These are phyloP conservation scores for Thalassarche chlororhynchos DNA, from an alignment of 2,113 vertebrate genomes.

Conservation along the genomic window DNA sequence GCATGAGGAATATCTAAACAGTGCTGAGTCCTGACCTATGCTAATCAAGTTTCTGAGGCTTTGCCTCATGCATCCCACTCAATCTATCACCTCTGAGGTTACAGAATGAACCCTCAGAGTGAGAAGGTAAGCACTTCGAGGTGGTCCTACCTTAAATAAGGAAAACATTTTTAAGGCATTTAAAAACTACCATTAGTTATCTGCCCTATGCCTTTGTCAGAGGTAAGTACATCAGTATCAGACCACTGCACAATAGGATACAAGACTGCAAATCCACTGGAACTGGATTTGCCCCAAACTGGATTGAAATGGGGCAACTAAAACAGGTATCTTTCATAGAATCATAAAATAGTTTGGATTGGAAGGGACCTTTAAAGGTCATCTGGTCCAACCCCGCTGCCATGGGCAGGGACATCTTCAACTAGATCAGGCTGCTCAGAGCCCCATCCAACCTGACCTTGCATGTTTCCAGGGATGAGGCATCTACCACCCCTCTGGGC, in stretches of 20 bases:
- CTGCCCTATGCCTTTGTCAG: not conserved
- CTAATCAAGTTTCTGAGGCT: not conserved
- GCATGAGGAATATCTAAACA: not conserved
- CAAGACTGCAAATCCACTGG: not conserved
- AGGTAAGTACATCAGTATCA: not conserved
- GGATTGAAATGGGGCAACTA: not conserved
- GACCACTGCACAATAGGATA: not conserved
- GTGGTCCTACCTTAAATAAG: not conserved
- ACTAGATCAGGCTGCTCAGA: too few species aligned
- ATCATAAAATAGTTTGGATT: too few species aligned
- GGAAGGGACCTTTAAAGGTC: too few species aligned
- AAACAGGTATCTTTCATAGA: not conserved
- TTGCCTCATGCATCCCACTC: not conserved
- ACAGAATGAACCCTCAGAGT: not conserved
- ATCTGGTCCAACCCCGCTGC: too few species aligned
- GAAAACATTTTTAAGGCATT: not conserved
- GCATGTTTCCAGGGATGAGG: too few species aligned
- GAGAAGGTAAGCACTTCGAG: not conserved
- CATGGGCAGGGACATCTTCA: too few species aligned
- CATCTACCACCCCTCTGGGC: too few species aligned
- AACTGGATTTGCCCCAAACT: not conserved
- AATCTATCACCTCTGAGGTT: not conserved
- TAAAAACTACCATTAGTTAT: not conserved
- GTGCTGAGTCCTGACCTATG: not conserved
- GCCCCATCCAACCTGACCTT: too few species aligned